These are phyloP conservation scores for Pogonomyrmex californicus DNA, from an alignment of 1,140 invertebrate genomes.

Conservation along the genomic window DNA sequence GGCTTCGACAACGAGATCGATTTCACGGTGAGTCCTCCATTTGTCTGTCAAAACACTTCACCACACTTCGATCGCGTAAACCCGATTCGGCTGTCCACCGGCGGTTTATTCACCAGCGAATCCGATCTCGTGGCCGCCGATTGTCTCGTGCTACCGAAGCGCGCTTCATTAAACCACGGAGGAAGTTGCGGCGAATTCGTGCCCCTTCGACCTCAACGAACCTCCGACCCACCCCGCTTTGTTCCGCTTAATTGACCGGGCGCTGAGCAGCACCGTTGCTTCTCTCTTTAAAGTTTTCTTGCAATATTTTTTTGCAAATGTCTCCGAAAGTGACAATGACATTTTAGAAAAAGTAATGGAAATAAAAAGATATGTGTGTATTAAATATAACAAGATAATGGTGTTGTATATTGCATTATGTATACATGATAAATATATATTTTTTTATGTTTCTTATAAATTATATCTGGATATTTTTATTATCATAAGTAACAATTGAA, in stretches of 20 bases:
- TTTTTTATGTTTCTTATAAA: not conserved
- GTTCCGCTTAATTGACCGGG: constrained; percentile 37
- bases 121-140: constrained; percentile 20
- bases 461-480: constrained; percentile 30
- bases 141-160: constrained; percentile 47
- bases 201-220: not conserved
- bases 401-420: not conserved
- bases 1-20: constrained; percentile 70
- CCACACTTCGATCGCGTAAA: constrained; percentile 13
- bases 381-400: not conserved
- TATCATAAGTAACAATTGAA: not conserved
- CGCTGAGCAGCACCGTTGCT: not conserved
- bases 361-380: not conserved
- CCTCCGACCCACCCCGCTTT: not conserved
- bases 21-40: constrained; percentile 76
- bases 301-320: not conserved
- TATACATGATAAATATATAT: not conserved
- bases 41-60: constrained; percentile 50
- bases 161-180: constrained; percentile 19
- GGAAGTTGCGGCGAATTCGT: constrained; percentile 40
- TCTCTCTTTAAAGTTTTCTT: not conserved
- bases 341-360: not conserved
- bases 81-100: constrained; percentile 6
- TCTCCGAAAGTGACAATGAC: not conserved
- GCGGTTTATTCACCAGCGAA: constrained; percentile 24